Conservation (phyloP, 2,888 invertebrate species). For the Drosophila paramelanica region DNA sequence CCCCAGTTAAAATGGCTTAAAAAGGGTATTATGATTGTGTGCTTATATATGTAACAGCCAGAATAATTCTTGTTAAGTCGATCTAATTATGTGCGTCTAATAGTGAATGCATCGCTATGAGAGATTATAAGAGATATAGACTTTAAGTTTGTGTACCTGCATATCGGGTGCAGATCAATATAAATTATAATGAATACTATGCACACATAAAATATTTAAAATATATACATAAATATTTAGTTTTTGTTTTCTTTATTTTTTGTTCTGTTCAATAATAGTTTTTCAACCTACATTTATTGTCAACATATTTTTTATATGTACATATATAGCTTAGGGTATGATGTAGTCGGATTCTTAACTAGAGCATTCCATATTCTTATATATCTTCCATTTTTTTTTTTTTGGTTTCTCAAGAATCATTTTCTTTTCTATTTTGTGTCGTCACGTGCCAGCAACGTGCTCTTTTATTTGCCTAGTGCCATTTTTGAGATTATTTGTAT, state of each 20-base stretch:
- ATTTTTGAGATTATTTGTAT: conserved; percentile 73
- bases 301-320: neutral
- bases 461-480: conserved; percentile 56
- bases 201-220: too few species aligned
- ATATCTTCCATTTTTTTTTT: neutral
- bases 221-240: neutral
- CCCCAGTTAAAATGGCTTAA: neutral
- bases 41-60: too few species aligned
- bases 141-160: too few species aligned
- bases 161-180: too few species aligned
- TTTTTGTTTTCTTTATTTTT: too few species aligned
- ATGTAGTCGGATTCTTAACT: neutral
- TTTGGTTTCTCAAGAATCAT: conserved; percentile 6
- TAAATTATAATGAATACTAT: too few species aligned
- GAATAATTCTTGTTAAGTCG: too few species aligned
- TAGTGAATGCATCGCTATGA: too few species aligned
- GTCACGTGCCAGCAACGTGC: conserved; percentile 67
- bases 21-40: neutral
- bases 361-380: neutral
- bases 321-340: neutral
- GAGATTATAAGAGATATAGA: too few species aligned
- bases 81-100: too few species aligned
- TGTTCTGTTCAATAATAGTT: too few species aligned
- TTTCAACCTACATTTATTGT: too few species aligned
- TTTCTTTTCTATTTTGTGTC: conserved; percentile 32